Evolutionary conservation across 30 jellyfish, hydroid and myxozoan genomes (phyloP), one percentile per base, ranked within the genome.

Genomic region (Pelagia noctiluca): DNA sequence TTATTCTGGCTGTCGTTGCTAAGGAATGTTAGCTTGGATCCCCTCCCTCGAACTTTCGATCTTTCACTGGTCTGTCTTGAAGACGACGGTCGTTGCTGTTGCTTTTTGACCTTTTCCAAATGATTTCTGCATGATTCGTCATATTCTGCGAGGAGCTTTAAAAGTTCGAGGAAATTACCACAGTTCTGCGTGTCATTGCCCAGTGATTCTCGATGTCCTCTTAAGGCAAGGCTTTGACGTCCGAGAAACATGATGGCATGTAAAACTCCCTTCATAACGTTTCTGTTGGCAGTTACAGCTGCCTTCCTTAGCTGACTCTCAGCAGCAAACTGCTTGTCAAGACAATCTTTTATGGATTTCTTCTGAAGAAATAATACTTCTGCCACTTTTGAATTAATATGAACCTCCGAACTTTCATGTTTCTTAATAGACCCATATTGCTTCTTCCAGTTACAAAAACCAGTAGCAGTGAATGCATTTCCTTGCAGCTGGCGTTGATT

Each of bases 21-120:
- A n/a, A 80, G 64, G 38, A 80, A 66, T 52, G 85, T 80, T 23
- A 80, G 75, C 84, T 80, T 63, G 28, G 74, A 63, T 4, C 91
- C 91, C 31, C 91, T 63, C n/a, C 85, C 85, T 36, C 33, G 18
- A 10, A 38, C 63, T 29, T n/a, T 30, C 23, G 24, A 32, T 52
- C 62, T 63, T 3, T 25, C 77, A 25, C 54, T 21, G 11, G 10
- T 25, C 54, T 63, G 10, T 63, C 22, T 25, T 10, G 10, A 7
- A 28, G 28, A 3, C 8, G 57, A 42, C 57, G 57, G 57, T 28
- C 54, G 60, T 30, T 34, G 60, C 19, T 63, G 77, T 7, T 25
- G 22, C 61, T 21, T 21, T 30, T 47, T 54, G 31, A 50, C 87
- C 8, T 75, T 75, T 36, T 75, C 87, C 60, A 75, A 32, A 32